Base-by-base conservation (phyloP, 2,888 invertebrate species). In the Epinotia demarniana region DNA sequence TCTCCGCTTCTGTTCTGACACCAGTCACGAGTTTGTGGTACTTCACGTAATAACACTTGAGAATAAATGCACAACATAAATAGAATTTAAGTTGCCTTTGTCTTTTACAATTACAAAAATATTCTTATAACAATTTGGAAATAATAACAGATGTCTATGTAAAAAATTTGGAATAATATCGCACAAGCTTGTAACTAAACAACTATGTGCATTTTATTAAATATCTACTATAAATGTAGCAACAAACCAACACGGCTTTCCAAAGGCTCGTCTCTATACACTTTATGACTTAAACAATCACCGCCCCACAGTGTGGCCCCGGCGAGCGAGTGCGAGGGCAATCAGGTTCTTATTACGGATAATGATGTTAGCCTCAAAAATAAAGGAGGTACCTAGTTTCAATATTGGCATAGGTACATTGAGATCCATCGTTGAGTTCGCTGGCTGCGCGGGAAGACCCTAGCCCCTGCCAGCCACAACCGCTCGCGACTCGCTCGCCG, bases 61-160 rank as follows among this genome's bases (percentile, higher is more conserved):
- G 89, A 92, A 91, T 94, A 94, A 94, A 94, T 94, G 93, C 93
- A 93, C 93, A 93, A 93, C 92, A 90, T 90, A 93, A 94, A 92
- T 91, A 92, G 85, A 89, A 92, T 92, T 92, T 89, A 89, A 89
- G 92, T 93, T 91, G 93, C 89, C 90, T 90, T 90, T 91, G 93
- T 93, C 93, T 93, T 93, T 93, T 92, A 90, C 79, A 89, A 87
- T 91, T 92, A 92, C 85, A 92, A 92, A 93, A 92, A 93, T 92
- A 92, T 89, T 87, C 86, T 86, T 91, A 90, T 92, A 93, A 93
- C 90, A 92, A 92, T 93, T 93, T 92, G 89, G 92, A 93, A 92
- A 92, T 92, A 90, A 93, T 88, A 85, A 90, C 88, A 92, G 92
- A 90, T 91, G 84, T 89, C 70, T 83, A 86, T 89, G 91, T 88